Conservation (phyloP, 2,888 invertebrate genomes). For the Apotomis betuletana region DNA sequence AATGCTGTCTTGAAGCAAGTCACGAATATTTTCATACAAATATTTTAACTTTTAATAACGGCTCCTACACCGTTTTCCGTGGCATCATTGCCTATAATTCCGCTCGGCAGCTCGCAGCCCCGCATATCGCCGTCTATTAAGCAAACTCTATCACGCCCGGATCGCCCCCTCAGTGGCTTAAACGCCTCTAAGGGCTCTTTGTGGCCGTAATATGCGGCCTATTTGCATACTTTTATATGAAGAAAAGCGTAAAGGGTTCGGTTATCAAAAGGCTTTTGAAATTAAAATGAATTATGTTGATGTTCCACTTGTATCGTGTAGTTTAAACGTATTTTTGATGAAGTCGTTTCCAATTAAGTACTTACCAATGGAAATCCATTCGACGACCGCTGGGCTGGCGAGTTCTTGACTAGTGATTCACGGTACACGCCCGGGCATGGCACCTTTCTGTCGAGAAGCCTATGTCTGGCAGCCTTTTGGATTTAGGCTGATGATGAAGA, state of each 20-base stretch:
- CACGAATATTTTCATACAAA: too few relatives aligned
- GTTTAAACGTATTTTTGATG: neutral
- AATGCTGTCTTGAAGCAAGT: too few relatives aligned
- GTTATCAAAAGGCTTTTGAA: neutral
- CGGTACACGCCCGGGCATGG: too few relatives aligned
- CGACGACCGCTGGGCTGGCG: too few relatives aligned
- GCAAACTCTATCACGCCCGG: conserved; percentile 10
- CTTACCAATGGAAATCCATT: too few relatives aligned
- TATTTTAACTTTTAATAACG: neutral
- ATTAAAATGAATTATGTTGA: neutral
- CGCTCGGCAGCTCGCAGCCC: neutral
- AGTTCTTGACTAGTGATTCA: too few relatives aligned
- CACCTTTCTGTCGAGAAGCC: too few relatives aligned
- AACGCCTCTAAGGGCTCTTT: conserved; percentile 7
- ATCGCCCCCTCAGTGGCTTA: neutral
- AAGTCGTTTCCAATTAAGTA: neutral
- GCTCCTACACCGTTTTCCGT: neutral
- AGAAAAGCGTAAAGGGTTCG: neutral
- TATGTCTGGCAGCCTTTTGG: too few relatives aligned
- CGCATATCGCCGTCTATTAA: conserved; percentile 6
- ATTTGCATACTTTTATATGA: conserved; percentile 20
- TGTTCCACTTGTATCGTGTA: neutral
- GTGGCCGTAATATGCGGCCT: conserved; percentile 10
- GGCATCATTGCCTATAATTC: neutral
- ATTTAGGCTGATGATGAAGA: too few relatives aligned